Conservation (phyloP, 2,888 invertebrate species). For the Phaonia tiefii region DNA sequence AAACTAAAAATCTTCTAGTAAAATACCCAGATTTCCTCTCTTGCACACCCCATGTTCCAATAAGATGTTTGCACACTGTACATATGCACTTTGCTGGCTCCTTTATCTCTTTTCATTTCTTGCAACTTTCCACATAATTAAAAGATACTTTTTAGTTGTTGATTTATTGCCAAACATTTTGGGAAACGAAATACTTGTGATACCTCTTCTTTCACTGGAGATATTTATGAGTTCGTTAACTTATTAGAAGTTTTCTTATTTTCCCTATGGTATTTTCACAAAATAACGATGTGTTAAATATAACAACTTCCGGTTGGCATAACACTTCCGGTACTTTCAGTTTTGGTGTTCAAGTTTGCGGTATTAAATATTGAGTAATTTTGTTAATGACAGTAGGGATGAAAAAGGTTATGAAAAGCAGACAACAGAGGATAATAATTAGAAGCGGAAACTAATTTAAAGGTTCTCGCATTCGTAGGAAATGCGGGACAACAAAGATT, state of each 20-base stretch:
- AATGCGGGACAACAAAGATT: too few species aligned
- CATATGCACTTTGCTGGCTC: not conserved
- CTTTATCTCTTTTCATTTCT: conserved; percentile 13
- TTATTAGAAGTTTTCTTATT: not conserved
- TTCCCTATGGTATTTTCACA: not conserved
- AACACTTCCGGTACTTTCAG: not conserved
- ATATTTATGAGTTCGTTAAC: conserved; percentile 22
- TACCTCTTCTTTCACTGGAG: not conserved
- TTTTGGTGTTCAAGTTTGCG: too few species aligned
- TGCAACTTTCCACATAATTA: conserved; percentile 62
- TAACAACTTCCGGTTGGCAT: conserved; percentile 13
- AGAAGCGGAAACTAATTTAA: too few species aligned
- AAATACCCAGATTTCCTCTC: too few species aligned
- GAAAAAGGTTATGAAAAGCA: too few species aligned
- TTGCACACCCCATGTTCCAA: too few species aligned
- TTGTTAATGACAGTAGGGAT: too few species aligned
- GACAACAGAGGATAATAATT: too few species aligned
- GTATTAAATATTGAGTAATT: too few species aligned
- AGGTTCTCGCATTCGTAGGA: too few species aligned
- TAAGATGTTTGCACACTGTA: too few species aligned
- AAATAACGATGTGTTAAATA: conserved; percentile 13
- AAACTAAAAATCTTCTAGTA: too few species aligned
- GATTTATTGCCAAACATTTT: conserved; percentile 58
- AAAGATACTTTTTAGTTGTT: conserved; percentile 48
- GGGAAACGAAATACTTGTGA: conserved; percentile 4